A percentile compares a stretch with the other conserved stretches of the same genome.
These are phyloP conservation scores for Oncorhynchus nerka DNA, from an alignment of 2,113 vertebrate species.

Conservation along the genomic window DNA sequence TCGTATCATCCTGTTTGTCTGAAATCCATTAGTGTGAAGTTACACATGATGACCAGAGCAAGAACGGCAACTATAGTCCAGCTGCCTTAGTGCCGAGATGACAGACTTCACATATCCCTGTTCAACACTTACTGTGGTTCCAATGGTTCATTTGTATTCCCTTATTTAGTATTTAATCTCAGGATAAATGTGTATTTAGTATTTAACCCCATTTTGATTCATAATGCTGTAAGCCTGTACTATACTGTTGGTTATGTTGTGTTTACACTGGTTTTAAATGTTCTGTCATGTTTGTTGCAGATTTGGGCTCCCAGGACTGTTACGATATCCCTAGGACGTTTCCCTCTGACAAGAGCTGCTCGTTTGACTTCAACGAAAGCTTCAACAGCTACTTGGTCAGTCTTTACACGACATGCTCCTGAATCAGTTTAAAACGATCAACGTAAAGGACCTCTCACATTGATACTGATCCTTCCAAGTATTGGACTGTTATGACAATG, in stretches of 20 bases:
- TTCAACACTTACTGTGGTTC: no score
- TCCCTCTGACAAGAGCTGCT: slow-evolving; percentile 89
- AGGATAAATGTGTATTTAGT: no score
- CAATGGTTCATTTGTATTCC: no score
- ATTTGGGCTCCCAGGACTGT: slow-evolving; percentile 94
- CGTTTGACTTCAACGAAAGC: slow-evolving; percentile 86
- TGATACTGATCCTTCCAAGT: not conserved
- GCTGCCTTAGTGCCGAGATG: no score
- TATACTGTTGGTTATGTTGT: not conserved
- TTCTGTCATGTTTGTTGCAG: slow-evolving; percentile 62
- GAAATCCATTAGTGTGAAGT: slow-evolving; percentile 43
- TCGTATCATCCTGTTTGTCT: slow-evolving; percentile 15
- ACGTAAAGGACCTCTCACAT: no score
- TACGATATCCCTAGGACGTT: slow-evolving; percentile 96
- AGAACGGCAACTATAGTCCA: slow-evolving; percentile 10
- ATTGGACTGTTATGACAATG: not conserved
- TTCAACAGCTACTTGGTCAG: slow-evolving; percentile 96
- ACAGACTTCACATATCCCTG: no score
- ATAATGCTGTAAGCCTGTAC: no score
- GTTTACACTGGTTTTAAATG: not conserved
- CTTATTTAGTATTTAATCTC: no score
- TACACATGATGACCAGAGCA: slow-evolving; percentile 23
- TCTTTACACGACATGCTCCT: slow-evolving; percentile 38
- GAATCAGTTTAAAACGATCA: no score
- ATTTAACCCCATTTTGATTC: no score